Conservation (phyloP, 2,888 invertebrate genomes). For the Acleris literana region DNA sequence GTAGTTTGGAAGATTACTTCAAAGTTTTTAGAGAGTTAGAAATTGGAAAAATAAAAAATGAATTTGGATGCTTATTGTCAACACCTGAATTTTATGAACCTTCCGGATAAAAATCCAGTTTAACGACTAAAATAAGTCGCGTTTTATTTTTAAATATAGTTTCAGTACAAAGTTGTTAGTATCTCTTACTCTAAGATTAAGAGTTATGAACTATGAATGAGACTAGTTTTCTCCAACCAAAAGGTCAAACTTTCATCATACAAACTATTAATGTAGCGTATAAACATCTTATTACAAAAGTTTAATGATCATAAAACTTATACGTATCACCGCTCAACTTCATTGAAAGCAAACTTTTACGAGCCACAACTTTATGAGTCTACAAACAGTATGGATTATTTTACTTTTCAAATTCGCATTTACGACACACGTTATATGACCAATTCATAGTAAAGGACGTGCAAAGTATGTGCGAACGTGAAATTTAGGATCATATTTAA, state of each 20-base stretch:
- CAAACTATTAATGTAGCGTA: conserved; percentile 25
- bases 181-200: neutral
- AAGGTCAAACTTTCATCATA: neutral
- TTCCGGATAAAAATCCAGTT: no score
- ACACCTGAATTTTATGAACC: no score
- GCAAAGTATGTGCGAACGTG: neutral
- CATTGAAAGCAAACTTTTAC: conserved; percentile 32
- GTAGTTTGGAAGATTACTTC: conserved; percentile 16
- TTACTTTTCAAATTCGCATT: conserved; percentile 26
- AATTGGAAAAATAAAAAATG: no score
- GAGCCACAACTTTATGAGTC: conserved; percentile 28
- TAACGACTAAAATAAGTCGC: no score
- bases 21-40: conserved; percentile 1
- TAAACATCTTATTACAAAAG: conserved; percentile 33
- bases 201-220: neutral
- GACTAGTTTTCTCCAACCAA: neutral
- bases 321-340: conserved; percentile 30
- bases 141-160: neutral
- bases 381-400: conserved; percentile 13
- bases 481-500: conserved; percentile 8
- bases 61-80: no score
- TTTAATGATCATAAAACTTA: conserved; percentile 33
- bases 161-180: neutral
- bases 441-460: neutral
- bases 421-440: conserved; percentile 7